Evolutionary conservation across 2,113 vertebrate species (phyloP), one percentile per base, ranked within the genome.

Genomic region (Phainopepla nitens): DNA sequence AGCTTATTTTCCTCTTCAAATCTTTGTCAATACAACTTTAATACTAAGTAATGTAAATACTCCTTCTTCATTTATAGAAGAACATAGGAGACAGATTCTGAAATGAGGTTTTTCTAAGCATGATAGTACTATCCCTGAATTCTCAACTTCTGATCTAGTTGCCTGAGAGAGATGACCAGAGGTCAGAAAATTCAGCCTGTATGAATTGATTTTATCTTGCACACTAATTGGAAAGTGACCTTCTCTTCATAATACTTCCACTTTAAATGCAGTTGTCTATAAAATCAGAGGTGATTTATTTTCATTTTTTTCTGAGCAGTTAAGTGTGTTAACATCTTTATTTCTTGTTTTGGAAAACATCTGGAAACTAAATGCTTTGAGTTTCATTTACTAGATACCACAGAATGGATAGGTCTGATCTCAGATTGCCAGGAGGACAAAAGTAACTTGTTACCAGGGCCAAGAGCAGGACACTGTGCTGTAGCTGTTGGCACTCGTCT

Each of bases 381-480:
- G 61, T 90, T 97, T 96, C 33, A 28, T 82, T 96, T 84, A 68
- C 83, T 96, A 99, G 99, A 99, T 98, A 98, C 98, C 33, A 97
- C 98, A 97, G 98, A 97, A 53, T 99, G 99, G 99, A 97, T 97
- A 87, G 97, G 95, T 91, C 97, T 98, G 77, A 98, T 98, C 44
- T 96, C 98, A 20, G 98, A 98, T 94, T 98, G 97, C 93, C 97
- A 98, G 31, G 99, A 99, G 25, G 98, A 99, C 78, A 98, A 97
- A 51, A 98, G 97, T 88, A 98, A 98, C 83, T 95, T 89, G 56
- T 96, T 98, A 73, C 99, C 99, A 60, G 98, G 98, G 97, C 98
- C 99, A 27, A 98, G 99, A 95, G 99, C 99, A 6, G 99, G 99
- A 39, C 99, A 99, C 97, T 99, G 99, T 41, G 97, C 99, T 24